phyloP scores from a whole-genome alignment of 2,113 vertebrate species.

The Atherinomorus stipes region DNA sequence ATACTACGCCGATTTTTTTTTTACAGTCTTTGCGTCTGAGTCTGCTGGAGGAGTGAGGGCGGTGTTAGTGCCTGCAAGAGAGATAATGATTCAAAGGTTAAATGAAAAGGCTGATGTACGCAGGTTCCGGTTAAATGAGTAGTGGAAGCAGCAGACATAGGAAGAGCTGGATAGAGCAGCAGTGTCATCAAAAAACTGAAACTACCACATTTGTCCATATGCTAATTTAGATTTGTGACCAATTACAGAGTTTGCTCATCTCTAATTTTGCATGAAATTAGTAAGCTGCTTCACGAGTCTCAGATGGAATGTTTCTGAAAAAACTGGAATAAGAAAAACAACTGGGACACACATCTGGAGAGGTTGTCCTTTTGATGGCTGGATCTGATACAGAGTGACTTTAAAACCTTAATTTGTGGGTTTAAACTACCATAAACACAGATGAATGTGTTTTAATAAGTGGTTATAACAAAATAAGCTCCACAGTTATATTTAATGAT shows the following conservation, averaged over 20 bases:
- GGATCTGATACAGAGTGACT: conserved; percentile 16
- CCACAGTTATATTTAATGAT: conserved; percentile 34
- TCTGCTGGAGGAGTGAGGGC: too few species aligned
- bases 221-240: not conserved
- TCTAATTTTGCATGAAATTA: not conserved
- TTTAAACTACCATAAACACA: conserved; percentile 54
- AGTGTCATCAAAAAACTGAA: too few species aligned
- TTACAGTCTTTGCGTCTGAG: too few species aligned
- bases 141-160: too few species aligned
- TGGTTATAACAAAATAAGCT: conserved; percentile 46
- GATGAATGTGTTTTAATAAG: conserved; percentile 42
- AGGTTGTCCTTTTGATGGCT: conserved; percentile 16
- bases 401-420: conserved; percentile 50
- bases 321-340: not conserved
- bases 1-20: too few species aligned
- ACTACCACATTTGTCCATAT: not conserved
- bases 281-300: not conserved
- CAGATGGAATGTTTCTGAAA: conserved; percentile 5
- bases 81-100: too few species aligned
- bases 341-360: not conserved
- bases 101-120: too few species aligned
- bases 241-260: not conserved
- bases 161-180: too few species aligned
- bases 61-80: too few species aligned
- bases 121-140: too few species aligned